Evolutionary conservation across 2,888 invertebrate genomes (phyloP).

Genomic region (Petrolisthes manimaculis): DNA sequence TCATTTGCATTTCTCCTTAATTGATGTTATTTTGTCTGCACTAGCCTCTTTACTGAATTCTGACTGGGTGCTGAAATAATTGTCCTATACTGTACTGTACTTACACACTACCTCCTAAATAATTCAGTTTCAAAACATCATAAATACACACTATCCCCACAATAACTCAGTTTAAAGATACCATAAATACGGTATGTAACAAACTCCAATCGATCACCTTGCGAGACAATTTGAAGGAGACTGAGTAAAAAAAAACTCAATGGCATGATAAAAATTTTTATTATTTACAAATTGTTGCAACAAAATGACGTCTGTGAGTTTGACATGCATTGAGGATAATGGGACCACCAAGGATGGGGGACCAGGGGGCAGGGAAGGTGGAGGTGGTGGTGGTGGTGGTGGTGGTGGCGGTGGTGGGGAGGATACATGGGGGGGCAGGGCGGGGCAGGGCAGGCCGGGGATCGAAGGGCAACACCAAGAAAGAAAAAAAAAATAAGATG

Average conservation of each 20-base stretch:
- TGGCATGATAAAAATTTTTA: conserved; percentile 61
- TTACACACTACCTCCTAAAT: no score
- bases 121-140: background rate
- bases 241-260: background rate
- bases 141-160: background rate
- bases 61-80: no score
- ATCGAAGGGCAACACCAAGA: conserved; percentile 8
- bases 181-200: background rate
- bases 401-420: background rate
- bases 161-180: background rate
- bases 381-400: background rate
- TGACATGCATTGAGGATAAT: conserved; percentile 57
- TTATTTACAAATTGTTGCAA: conserved; percentile 64
- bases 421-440: background rate
- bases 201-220: no score
- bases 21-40: no score
- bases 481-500: background rate
- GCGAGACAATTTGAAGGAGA: background rate
- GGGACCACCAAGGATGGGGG: conserved; percentile 13
- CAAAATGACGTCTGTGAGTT: conserved; percentile 61
- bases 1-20: no score
- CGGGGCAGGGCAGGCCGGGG: no score
- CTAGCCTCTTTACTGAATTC: no score
- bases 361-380: background rate
- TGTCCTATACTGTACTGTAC: no score